Percentiles rank a stretch among this genome's conserved stretches.
Evolutionary conservation across 2,797 vertebrate species (phyloP).

Genomic region (Champsocephalus esox): DNA sequence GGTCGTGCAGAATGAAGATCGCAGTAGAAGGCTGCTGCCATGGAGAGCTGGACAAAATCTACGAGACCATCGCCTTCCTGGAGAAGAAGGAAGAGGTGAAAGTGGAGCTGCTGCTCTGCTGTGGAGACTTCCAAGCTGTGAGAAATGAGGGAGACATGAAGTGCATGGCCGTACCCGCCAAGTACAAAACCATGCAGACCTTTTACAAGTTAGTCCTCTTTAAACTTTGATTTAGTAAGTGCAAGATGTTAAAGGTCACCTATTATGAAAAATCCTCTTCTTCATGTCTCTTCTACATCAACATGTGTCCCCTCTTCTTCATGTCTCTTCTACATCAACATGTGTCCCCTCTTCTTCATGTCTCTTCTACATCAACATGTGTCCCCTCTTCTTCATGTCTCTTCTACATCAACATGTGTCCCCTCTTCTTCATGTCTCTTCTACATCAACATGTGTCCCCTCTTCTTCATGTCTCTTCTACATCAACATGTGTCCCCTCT

Average conservation of each 20-base stretch:
- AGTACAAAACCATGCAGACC: slow-evolving; percentile 95
- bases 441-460: no score
- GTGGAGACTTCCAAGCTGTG: slow-evolving; percentile 97
- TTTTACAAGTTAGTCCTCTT: slow-evolving; percentile 91
- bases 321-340: no score
- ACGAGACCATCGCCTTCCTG: slow-evolving; percentile 91
- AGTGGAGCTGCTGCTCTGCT: slow-evolving; percentile 94
- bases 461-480: no score
- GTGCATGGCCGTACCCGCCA: slow-evolving; percentile 95
- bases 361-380: no score
- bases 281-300: no score
- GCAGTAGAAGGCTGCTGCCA: slow-evolving; percentile 97
- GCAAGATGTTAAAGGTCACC: background rate
- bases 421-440: no score
- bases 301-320: no score
- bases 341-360: no score
- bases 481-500: no score
- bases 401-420: no score
- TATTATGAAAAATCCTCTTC: no score
- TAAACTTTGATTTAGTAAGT: background rate
- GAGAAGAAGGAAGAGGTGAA: slow-evolving; percentile 88
- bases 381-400: no score
- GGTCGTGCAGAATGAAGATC: slow-evolving; percentile 89
- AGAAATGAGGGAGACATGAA: slow-evolving; percentile 94
- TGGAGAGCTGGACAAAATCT: slow-evolving; percentile 97